A percentile compares a stretch with the other conserved stretches of the same genome.
phyloP scores from a whole-genome alignment of 2,113 vertebrate species.

The Xiphias gladius region DNA sequence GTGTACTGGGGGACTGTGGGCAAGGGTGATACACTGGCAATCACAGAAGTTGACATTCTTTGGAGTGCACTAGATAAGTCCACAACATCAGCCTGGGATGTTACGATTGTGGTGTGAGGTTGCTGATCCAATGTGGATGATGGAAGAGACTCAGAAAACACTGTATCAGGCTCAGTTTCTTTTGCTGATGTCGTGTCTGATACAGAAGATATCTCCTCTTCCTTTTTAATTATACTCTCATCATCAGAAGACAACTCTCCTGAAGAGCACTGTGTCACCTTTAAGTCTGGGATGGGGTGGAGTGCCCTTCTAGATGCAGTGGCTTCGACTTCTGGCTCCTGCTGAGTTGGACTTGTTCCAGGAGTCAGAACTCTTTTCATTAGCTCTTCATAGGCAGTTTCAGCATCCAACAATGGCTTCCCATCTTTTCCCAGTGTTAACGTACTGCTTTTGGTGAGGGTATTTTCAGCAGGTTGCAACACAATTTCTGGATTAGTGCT shows the following conservation, averaged over 20 bases:
- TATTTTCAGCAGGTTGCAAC: conserved; percentile 88
- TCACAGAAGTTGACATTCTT: conserved; percentile 64
- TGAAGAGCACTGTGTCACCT: conserved; percentile 97
- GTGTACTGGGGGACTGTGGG: conserved; percentile 87
- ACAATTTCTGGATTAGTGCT: conserved; percentile 88
- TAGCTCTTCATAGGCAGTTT: conserved; percentile 94
- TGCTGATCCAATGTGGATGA: conserved; percentile 50
- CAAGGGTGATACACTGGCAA: conserved; percentile 79
- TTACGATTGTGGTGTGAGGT: conserved; percentile 24
- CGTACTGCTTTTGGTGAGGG: conserved; percentile 81
- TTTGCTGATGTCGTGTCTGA: conserved; percentile 73
- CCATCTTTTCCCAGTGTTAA: conserved; percentile 87
- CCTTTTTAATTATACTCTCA: conserved; percentile 84
- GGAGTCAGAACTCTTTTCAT: conserved; percentile 92
- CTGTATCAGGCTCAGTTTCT: conserved; percentile 58
- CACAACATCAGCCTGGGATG: conserved; percentile 69
- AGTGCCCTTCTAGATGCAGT: conserved; percentile 84
- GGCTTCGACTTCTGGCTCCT: conserved; percentile 72
- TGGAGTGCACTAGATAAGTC: conserved; percentile 74
- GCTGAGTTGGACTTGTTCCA: conserved; percentile 90
- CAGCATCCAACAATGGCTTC: conserved; percentile 92
- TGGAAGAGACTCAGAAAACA: conserved; percentile 34
- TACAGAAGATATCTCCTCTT: conserved; percentile 77
- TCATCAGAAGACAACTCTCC: conserved; percentile 93
- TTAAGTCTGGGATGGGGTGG: conserved; percentile 95